phyloP scores from a whole-genome alignment of 2,888 invertebrate genomes.

The Caenorhabditis sp. region DNA sequence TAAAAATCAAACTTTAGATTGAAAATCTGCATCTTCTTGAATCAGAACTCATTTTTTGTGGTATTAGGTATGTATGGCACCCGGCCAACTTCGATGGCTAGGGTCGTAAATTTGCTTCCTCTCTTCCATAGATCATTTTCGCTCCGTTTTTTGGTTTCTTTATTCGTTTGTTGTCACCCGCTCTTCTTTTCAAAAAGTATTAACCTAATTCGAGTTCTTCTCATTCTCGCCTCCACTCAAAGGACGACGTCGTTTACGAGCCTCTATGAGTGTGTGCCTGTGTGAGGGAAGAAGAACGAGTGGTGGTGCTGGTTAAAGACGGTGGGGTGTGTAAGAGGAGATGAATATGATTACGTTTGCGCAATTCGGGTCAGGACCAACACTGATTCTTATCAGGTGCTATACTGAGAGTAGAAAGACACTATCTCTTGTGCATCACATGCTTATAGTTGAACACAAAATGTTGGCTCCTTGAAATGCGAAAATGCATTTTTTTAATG shows the following conservation, averaged over 20 bases:
- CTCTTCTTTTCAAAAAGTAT: constrained; percentile 42
- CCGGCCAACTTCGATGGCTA: constrained; percentile 45
- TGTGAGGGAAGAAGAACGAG: background rate
- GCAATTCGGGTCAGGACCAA: constrained; percentile 38
- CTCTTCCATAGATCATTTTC: background rate
- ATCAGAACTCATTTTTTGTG: constrained; percentile 23
- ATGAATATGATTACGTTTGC: constrained; percentile 47
- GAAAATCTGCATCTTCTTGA: background rate
- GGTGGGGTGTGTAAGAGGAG: constrained; percentile 1
- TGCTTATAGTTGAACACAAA: no score
- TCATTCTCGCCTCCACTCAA: constrained; percentile 26
- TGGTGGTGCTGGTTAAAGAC: no score
- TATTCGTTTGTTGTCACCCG: constrained; percentile 12
- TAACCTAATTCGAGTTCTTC: constrained; percentile 53
- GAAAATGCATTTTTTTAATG: no score
- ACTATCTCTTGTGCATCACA: background rate
- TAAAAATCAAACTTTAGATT: no score
- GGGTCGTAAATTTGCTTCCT: constrained; percentile 47
- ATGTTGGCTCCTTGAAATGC: no score
- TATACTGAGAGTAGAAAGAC: constrained; percentile 8
- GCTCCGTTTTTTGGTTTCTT: background rate
- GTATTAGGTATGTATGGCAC: constrained; percentile 53
- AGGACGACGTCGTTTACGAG: constrained; percentile 51
- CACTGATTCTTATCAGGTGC: constrained; percentile 47
- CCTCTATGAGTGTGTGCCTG: constrained; percentile 18